Evolutionary conservation across 2,113 vertebrate genomes (phyloP).

Genomic region (Pluvialis apricaria): DNA sequence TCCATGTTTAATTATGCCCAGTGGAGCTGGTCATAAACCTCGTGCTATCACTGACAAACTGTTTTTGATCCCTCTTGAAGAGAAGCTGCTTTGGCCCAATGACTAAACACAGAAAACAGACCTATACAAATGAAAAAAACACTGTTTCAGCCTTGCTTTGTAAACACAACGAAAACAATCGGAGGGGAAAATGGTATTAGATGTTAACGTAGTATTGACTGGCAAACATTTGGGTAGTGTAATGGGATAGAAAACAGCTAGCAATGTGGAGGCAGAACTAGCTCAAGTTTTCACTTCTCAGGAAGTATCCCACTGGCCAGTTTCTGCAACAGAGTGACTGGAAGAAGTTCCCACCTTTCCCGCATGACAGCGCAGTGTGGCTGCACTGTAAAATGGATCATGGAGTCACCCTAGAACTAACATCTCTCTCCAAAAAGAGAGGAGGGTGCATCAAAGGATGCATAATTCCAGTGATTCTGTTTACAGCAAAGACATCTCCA

Average conservation of each 20-base stretch:
- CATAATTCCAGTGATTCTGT: neutral
- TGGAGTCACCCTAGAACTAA: neutral
- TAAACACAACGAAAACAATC: neutral
- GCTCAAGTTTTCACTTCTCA: neutral
- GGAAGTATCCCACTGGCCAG: neutral
- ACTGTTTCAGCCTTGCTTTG: neutral
- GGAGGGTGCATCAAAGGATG: neutral
- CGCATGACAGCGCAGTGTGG: neutral
- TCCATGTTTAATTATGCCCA: conserved; percentile 58
- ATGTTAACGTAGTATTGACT: neutral
- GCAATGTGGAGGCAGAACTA: neutral
- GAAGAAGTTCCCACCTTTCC: neutral
- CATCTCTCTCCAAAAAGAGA: neutral
- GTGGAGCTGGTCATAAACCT: conserved; percentile 37
- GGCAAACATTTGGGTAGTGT: neutral
- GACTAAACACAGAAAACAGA: conserved; percentile 28
- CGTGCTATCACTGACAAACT: conserved; percentile 39
- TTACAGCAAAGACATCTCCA: neutral
- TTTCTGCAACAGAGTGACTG: neutral
- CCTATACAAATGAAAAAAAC: neutral
- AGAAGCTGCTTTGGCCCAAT: conserved; percentile 10
- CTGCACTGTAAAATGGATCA: neutral
- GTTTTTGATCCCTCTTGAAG: conserved; percentile 25
- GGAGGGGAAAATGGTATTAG: neutral
- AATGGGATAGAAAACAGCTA: neutral